Evolutionary conservation across 1,140 invertebrate species (phyloP).

Genomic region (Spodoptera litura): DNA sequence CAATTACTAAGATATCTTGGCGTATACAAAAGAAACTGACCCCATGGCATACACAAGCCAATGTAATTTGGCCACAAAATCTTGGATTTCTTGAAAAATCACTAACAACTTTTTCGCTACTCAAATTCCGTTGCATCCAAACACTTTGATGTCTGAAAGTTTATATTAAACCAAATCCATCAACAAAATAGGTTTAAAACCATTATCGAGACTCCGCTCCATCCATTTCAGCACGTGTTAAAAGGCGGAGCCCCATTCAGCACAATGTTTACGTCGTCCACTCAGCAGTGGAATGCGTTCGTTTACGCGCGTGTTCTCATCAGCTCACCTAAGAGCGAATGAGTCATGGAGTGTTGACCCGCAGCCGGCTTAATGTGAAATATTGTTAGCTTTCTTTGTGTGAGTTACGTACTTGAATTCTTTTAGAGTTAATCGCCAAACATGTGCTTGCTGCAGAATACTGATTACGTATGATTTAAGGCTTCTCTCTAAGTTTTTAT

Average conservation of each 20-base stretch:
- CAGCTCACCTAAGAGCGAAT: conserved; percentile 47
- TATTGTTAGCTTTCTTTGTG: conserved; percentile 29
- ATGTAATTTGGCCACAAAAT: no score
- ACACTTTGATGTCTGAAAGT: no score
- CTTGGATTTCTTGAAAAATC: no score
- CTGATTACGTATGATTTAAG: neutral
- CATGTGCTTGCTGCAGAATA: neutral
- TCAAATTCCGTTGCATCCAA: no score
- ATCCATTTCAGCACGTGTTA: neutral
- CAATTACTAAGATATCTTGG: neutral
- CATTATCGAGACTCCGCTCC: neutral
- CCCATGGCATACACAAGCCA: no score
- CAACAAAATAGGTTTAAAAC: no score
- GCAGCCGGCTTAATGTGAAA: conserved; percentile 19
- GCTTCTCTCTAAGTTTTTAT: neutral
- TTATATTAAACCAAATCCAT: no score
- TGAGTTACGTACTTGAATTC: conserved; percentile 33
- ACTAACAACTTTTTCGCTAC: no score
- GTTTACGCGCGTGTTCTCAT: conserved; percentile 36
- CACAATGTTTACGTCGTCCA: conserved; percentile 35
- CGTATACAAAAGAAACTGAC: no score
- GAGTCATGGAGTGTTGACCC: conserved; percentile 59
- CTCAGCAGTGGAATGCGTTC: conserved; percentile 37
- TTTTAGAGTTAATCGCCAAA: conserved; percentile 34
- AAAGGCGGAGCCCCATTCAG: conserved; percentile 7